These are phyloP conservation scores for Hemistola chrysoprasaria DNA, from an alignment of 2,888 invertebrate genomes.

Conservation along the genomic window DNA sequence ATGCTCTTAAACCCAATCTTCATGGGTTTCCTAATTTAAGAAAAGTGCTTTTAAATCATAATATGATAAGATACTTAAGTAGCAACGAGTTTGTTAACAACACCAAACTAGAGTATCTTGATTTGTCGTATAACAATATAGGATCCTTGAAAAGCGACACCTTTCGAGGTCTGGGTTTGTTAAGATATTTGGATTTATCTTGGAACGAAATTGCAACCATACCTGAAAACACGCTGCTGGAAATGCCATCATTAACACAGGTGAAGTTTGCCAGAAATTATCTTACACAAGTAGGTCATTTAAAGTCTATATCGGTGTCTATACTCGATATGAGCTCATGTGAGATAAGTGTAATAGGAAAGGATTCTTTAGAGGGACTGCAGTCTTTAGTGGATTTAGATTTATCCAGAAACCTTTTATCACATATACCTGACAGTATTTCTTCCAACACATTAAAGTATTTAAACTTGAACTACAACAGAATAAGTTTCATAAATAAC, in stretches of 20 bases:
- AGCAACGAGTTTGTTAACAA: conserved; percentile 84
- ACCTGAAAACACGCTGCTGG: conserved; percentile 81
- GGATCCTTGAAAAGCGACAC: conserved; percentile 82
- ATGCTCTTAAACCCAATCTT: conserved; percentile 81
- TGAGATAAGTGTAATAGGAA: conserved; percentile 83
- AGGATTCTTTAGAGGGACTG: conserved; percentile 81
- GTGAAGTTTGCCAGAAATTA: conserved; percentile 86
- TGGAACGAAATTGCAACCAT: conserved; percentile 85
- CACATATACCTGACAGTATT: conserved; percentile 83
- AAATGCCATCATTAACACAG: conserved; percentile 82
- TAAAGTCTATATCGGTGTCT: conserved; percentile 81
- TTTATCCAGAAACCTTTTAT: conserved; percentile 85
- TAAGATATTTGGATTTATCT: conserved; percentile 86
- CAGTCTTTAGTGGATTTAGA: conserved; percentile 83
- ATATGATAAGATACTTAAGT: conserved; percentile 82
- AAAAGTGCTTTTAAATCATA: conserved; percentile 83
- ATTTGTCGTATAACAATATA: conserved; percentile 86
- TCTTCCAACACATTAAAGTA: conserved; percentile 82
- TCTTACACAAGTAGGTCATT: conserved; percentile 79
- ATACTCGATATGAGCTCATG: conserved; percentile 85
- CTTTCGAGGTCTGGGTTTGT: conserved; percentile 80
- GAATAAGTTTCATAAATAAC: conserved; percentile 84
- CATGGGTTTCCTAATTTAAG: conserved; percentile 84
- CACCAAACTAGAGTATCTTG: conserved; percentile 81
- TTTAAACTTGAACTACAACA: conserved; percentile 83